Evolutionary conservation across 2,113 vertebrate species (phyloP).

Genomic region (Stegostoma tigrinum): DNA sequence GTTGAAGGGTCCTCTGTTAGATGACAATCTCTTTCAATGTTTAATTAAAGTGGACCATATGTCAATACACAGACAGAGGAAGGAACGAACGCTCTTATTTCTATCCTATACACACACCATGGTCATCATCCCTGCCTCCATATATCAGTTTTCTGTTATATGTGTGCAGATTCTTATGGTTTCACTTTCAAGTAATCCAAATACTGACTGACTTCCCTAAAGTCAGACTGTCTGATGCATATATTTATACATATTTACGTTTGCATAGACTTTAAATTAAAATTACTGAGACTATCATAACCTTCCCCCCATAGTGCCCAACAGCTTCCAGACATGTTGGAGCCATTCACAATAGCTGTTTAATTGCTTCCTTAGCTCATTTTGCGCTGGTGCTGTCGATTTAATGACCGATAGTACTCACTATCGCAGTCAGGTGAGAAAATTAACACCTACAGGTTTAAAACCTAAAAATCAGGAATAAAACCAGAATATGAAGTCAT

Average conservation of each 20-base stretch:
- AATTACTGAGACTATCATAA: neutral
- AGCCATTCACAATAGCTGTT: neutral
- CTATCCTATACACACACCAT: neutral
- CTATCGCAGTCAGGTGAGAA: neutral
- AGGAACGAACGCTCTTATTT: neutral
- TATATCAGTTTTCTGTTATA: neutral
- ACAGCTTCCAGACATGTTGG: neutral
- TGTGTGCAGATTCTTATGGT: neutral
- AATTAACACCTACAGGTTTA: neutral
- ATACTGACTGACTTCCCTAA: neutral
- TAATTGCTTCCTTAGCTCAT: neutral
- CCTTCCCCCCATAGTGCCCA: neutral
- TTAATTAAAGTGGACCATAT: neutral
- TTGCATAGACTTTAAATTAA: neutral
- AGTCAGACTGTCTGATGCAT: neutral
- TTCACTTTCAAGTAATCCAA: neutral
- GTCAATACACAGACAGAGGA: neutral
- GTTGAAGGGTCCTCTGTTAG: neutral
- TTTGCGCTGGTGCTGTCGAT: neutral
- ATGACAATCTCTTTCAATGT: neutral
- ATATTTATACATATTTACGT: neutral
- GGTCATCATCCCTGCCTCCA: neutral
- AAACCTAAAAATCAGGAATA: neutral
- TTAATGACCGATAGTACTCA: neutral
- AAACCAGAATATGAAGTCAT: neutral